Conservation (phyloP, 1,140 invertebrate species). For the Tachypleus tridentatus region DNA sequence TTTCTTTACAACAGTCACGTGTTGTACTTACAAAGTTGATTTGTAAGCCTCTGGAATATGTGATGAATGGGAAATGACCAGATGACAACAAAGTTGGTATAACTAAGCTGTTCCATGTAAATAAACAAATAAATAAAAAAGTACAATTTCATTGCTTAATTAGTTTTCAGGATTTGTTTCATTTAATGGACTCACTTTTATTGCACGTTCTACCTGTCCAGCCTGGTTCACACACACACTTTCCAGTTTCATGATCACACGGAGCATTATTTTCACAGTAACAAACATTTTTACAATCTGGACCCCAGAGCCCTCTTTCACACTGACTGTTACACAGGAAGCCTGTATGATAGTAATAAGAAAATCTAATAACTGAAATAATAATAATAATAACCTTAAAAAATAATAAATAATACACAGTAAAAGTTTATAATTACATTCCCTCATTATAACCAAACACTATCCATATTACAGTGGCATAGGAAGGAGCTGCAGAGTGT, state of each 20-base stretch:
- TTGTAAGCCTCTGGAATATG: too few relatives aligned
- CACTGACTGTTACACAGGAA: slow-evolving; percentile 73
- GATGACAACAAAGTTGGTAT: too few relatives aligned
- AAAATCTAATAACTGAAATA: slow-evolving; percentile 17
- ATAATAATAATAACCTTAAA: slow-evolving; percentile 5
- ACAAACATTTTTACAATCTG: slow-evolving; percentile 60
- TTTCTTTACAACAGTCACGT: too few relatives aligned
- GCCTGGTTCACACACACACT: slow-evolving; percentile 70
- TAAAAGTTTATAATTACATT: slow-evolving; percentile 1
- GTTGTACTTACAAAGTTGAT: too few relatives aligned
- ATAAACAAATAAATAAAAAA: slow-evolving; percentile 8
- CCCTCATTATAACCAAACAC: not conserved
- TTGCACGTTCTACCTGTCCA: slow-evolving; percentile 63
- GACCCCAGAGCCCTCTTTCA: slow-evolving; percentile 59
- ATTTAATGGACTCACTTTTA: slow-evolving; percentile 26
- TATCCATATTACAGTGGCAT: too few relatives aligned
- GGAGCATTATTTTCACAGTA: slow-evolving; percentile 71
- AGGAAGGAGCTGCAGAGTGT: too few relatives aligned
- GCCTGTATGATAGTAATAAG: slow-evolving; percentile 39
- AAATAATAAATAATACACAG: not conserved
- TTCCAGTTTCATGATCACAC: slow-evolving; percentile 65
- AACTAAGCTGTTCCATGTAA: slow-evolving; percentile 27
- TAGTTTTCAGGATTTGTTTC: slow-evolving; percentile 9
- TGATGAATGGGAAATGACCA: too few relatives aligned
- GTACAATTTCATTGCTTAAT: slow-evolving; percentile 2